Evolutionary conservation across 2,113 vertebrate species (phyloP).

Genomic region (Solea solea): DNA sequence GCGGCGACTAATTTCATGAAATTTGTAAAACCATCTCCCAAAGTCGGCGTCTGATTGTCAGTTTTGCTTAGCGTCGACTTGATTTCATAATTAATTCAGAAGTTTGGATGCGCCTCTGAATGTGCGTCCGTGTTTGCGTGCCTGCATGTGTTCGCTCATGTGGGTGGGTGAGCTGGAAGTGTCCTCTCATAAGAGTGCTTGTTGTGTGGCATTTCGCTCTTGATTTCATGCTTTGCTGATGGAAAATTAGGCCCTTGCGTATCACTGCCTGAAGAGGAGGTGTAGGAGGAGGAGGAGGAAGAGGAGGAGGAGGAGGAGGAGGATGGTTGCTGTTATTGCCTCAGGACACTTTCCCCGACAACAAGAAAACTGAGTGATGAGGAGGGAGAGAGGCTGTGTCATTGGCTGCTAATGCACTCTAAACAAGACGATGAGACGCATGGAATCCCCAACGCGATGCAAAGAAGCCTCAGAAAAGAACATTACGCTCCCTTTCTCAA

Average conservation of each 20-base stretch:
- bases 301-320: constrained; percentile 83
- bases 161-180: constrained; percentile 75
- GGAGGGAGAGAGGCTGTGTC: constrained; percentile 82
- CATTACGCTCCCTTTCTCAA: constrained; percentile 25
- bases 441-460: constrained; percentile 86
- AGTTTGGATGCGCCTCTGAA: constrained; percentile 75
- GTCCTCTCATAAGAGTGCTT: constrained; percentile 86
- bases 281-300: constrained; percentile 87
- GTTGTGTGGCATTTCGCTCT: constrained; percentile 90
- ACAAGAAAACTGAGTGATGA: constrained; percentile 93
- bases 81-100: constrained; percentile 89
- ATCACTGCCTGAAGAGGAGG: constrained; percentile 90
- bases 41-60: constrained; percentile 65
- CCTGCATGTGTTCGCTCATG: background rate
- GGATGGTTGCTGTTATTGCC: constrained; percentile 89
- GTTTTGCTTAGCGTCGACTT: constrained; percentile 71
- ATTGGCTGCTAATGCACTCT: constrained; percentile 94
- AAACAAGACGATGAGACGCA: constrained; percentile 87
- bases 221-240: constrained; percentile 99
- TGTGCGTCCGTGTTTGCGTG: constrained; percentile 33
- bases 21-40: constrained; percentile 36
- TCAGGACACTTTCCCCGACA: constrained; percentile 95
- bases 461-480: constrained; percentile 68
- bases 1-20: constrained; percentile 17
- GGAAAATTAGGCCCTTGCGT: constrained; percentile 94